Conservation (phyloP, 2,797 vertebrate genomes). For the Poecile montanus region DNA sequence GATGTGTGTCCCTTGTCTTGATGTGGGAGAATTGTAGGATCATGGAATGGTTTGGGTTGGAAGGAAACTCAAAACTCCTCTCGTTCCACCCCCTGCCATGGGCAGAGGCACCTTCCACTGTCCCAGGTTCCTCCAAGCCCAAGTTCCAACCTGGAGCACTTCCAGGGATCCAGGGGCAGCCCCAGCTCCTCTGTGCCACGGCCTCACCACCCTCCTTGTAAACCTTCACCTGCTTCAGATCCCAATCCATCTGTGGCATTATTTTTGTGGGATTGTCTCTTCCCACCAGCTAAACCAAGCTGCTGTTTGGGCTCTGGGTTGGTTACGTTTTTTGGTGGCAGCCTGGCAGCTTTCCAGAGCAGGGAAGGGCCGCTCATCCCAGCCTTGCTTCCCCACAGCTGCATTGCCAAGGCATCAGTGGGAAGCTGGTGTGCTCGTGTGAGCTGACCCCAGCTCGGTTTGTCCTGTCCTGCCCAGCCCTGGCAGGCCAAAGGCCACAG, state of each 20-base stretch:
- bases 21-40: neutral
- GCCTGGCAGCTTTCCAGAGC: neutral
- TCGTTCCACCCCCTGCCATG: neutral
- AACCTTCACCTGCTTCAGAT: neutral
- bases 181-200: neutral
- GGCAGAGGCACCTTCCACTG: neutral
- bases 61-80: neutral
- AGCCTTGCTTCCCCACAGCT: neutral
- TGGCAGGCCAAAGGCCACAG: neutral
- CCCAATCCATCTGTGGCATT: accelerated
- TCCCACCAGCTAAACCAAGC: neutral
- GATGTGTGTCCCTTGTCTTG: neutral
- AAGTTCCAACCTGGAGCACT: neutral
- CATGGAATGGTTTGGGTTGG: neutral
- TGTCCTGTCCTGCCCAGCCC: neutral
- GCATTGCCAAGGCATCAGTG: neutral
- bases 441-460: neutral
- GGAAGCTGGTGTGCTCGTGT: neutral
- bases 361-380: neutral
- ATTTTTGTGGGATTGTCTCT: neutral
- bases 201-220: neutral
- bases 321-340: neutral
- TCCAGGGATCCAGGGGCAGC: neutral
- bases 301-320: neutral
- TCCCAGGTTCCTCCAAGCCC: neutral